Evolutionary conservation across 2,797 vertebrate species (phyloP).

Genomic region (Anguilla pacifica): DNA sequence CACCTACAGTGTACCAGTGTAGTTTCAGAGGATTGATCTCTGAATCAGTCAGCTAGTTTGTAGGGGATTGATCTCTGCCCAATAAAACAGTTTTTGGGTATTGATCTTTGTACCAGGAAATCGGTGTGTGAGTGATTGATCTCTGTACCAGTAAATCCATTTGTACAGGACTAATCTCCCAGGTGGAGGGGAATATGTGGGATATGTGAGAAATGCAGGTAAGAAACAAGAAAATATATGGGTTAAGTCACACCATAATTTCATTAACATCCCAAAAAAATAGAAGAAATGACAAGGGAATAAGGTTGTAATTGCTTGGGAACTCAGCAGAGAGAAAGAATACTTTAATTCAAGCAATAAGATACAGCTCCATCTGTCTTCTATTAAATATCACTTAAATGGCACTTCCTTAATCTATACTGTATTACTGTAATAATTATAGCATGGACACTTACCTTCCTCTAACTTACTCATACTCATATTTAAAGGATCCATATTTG

Average conservation of each 20-base stretch:
- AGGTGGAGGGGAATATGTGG: background rate
- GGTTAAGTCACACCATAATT: background rate
- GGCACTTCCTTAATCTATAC: slow-evolving; percentile 1
- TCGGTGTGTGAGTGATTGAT: background rate
- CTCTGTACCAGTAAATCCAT: background rate
- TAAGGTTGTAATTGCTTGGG: background rate
- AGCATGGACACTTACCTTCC: background rate
- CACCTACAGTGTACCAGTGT: background rate
- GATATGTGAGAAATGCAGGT: background rate
- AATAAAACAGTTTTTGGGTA: background rate
- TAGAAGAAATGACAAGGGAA: background rate
- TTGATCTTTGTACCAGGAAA: too few relatives aligned
- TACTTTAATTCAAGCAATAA: slow-evolving; percentile 18
- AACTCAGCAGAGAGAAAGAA: background rate
- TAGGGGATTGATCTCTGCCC: background rate
- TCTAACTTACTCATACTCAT: background rate
- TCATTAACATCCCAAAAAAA: background rate
- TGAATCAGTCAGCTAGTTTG: background rate
- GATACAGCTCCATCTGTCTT: slow-evolving; percentile 33
- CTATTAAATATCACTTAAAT: slow-evolving; percentile 20
- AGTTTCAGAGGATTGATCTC: background rate
- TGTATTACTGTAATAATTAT: background rate
- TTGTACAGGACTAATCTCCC: background rate
- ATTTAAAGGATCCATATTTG: slow-evolving; percentile 1
- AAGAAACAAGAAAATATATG: background rate